Percentiles rank a stretch among this genome's conserved stretches.
These are phyloP conservation scores for Ametastegia equiseti DNA, from an alignment of 2,888 invertebrate genomes.

Conservation along the genomic window DNA sequence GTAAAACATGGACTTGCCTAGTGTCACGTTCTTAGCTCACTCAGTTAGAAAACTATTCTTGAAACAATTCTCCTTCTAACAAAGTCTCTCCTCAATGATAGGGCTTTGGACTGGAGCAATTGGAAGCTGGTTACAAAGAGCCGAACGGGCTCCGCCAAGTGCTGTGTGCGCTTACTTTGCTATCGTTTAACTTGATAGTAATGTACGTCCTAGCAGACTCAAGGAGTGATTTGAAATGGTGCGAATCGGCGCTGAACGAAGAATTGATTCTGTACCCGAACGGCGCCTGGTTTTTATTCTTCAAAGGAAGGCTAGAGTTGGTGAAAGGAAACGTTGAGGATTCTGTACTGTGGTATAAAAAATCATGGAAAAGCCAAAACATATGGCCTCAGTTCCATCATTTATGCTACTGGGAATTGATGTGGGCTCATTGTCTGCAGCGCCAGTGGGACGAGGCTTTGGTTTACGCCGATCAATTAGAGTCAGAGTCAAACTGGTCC, in stretches of 20 bases:
- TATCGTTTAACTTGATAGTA: constrained; percentile 92
- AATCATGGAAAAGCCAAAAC: constrained; percentile 88
- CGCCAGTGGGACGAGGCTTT: constrained; percentile 89
- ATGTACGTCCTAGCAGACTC: constrained; percentile 89
- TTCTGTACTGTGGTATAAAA: constrained; percentile 86
- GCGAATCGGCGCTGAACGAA: constrained; percentile 85
- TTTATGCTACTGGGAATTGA: constrained; percentile 95
- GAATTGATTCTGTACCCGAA: constrained; percentile 87
- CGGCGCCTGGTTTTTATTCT: constrained; percentile 95
- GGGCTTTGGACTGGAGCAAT: constrained; percentile 86
- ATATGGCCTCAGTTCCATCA: constrained; percentile 96
- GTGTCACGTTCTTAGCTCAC: neutral
- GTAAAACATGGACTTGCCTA: neutral
- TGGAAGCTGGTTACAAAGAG: constrained; percentile 84
- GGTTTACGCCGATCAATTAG: constrained; percentile 83
- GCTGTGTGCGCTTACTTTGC: constrained; percentile 89
- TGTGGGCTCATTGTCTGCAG: constrained; percentile 89
- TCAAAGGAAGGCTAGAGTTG: constrained; percentile 91
- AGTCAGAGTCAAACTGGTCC: constrained; percentile 93
- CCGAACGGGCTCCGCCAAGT: constrained; percentile 89
- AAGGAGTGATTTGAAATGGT: constrained; percentile 88
- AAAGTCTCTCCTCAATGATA: constrained; percentile 71
- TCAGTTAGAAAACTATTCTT: neutral
- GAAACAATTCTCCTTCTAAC: neutral
- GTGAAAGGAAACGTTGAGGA: constrained; percentile 86